Evolutionary conservation across 92 coral and sea anemone species (phyloP).

Genomic region (Actinostola sp.): DNA sequence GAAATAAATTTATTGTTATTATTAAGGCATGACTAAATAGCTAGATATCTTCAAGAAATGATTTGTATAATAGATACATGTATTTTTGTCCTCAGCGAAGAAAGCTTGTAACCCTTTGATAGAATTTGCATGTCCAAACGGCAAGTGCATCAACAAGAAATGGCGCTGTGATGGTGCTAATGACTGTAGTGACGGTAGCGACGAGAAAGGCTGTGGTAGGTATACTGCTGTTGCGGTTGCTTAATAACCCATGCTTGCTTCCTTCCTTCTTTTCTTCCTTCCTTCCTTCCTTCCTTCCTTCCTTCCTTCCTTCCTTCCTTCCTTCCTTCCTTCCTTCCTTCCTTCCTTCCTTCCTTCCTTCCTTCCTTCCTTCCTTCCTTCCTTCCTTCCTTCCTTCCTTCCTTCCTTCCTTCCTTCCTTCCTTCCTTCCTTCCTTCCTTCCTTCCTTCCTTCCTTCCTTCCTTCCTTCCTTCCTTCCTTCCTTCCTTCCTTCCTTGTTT

Average conservation of each 20-base stretch:
- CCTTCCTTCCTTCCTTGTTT: background rate
- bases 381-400: constrained; percentile 22
- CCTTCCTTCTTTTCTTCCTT: constrained; percentile 11
- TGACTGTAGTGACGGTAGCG: constrained; percentile 80
- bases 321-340: constrained; percentile 4
- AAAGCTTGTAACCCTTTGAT: constrained; percentile 48
- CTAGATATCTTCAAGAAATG: background rate
- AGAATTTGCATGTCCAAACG: constrained; percentile 73
- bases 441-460: background rate
- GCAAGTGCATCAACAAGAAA: constrained; percentile 67
- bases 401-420: constrained; percentile 26
- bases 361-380: constrained; percentile 35
- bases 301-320: constrained; percentile 20
- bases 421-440: constrained; percentile 4
- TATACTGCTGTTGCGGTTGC: background rate
- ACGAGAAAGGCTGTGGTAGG: constrained; percentile 81
- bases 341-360: constrained; percentile 14
- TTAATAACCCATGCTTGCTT: background rate
- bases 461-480: background rate
- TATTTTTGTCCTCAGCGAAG: background rate
- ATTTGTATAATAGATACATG: background rate
- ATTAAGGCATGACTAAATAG: too few species aligned
- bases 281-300: constrained; percentile 8
- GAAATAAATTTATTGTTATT: too few species aligned
- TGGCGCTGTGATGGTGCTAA: constrained; percentile 82